Percentiles rank a stretch among this genome's conserved stretches.
phyloP scores from a whole-genome alignment of 1,140 invertebrate genomes.

The Lordiphosa collinella region DNA sequence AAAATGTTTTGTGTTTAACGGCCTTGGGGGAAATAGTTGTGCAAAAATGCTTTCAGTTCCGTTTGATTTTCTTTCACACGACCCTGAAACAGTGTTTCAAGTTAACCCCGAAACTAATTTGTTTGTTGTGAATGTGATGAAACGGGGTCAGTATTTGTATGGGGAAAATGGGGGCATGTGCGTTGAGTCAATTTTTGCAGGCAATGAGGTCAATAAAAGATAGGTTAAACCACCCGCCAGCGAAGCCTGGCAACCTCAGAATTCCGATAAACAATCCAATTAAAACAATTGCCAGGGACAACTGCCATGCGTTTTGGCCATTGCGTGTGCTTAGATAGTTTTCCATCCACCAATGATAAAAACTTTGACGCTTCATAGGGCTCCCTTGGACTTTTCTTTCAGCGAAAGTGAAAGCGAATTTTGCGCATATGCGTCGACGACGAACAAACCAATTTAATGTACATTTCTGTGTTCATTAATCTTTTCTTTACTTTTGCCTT shows the following conservation, averaged over 20 bases:
- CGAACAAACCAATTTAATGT: constrained; percentile 43
- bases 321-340: constrained; percentile 52
- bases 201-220: constrained; percentile 54
- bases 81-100: constrained; percentile 14
- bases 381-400: constrained; percentile 9
- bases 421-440: constrained; percentile 30
- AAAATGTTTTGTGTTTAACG: constrained; percentile 7
- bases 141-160: constrained; percentile 52
- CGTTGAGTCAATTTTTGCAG: constrained; percentile 35
- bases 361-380: constrained; percentile 12
- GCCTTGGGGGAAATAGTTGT: constrained; percentile 24
- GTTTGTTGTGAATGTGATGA: constrained; percentile 3
- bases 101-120: background rate
- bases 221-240: constrained; percentile 30
- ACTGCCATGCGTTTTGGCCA: constrained; percentile 52
- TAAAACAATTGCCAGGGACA: constrained; percentile 71
- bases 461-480: constrained; percentile 68
- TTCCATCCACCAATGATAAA: constrained; percentile 4
- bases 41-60: constrained; percentile 12
- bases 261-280: constrained; percentile 66
- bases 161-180: constrained; percentile 45
- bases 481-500: constrained; percentile 39
- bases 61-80: constrained; percentile 7
- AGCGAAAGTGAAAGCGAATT: constrained; percentile 55
- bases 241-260: constrained; percentile 26